phyloP scores from a whole-genome alignment of 2,113 vertebrate species.

The Sorex fumeus region DNA sequence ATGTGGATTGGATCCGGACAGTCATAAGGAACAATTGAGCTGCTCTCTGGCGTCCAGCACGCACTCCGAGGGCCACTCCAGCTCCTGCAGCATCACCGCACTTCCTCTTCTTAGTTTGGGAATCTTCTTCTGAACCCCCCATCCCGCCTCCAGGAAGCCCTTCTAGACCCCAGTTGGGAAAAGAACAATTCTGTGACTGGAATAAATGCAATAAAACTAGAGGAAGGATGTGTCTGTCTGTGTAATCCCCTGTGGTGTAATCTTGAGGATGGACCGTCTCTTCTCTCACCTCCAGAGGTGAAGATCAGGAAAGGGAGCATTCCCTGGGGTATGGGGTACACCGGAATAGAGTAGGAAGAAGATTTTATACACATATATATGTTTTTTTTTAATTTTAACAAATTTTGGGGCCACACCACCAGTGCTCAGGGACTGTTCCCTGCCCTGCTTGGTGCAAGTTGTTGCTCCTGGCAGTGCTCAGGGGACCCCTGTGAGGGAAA shows the following conservation, averaged over 20 bases:
- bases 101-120: neutral
- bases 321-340: neutral
- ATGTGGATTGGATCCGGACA: slow-evolving; percentile 74
- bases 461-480: too few relatives aligned
- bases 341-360: neutral
- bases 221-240: neutral
- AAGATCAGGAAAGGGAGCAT: neutral
- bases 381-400: neutral
- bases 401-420: too few relatives aligned
- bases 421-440: too few relatives aligned
- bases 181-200: neutral
- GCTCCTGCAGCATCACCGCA: neutral
- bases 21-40: slow-evolving; percentile 68
- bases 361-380: neutral
- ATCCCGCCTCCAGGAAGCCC: neutral
- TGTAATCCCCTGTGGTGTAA: neutral
- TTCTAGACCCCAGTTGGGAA: neutral
- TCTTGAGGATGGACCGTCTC: neutral
- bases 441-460: too few relatives aligned
- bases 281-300: neutral
- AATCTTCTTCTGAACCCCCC: neutral
- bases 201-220: slow-evolving; percentile 56
- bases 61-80: neutral
- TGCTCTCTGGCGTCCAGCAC: too few relatives aligned
- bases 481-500: too few relatives aligned